These are phyloP conservation scores for Benitochromis conjunctus DNA, from an alignment of 2,113 vertebrate genomes.

Conservation along the genomic window DNA sequence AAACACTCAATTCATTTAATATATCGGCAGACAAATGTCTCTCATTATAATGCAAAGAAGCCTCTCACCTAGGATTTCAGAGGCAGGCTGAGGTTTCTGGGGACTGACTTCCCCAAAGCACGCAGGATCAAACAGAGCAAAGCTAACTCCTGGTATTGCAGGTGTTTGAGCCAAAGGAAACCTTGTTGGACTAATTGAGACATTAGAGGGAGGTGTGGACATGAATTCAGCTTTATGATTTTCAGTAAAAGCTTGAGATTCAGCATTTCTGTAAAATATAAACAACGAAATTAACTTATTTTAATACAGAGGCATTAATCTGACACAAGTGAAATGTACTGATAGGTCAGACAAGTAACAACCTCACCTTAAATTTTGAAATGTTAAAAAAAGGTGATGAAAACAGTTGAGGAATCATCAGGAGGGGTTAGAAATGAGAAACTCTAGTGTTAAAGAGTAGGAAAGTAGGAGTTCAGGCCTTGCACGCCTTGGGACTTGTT, in stretches of 20 bases:
- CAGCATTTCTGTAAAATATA: slow-evolving; percentile 22
- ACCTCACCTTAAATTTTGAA: slow-evolving; percentile 51
- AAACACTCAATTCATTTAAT: background rate
- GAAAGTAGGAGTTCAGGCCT: slow-evolving; percentile 33
- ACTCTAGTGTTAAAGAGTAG: slow-evolving; percentile 7
- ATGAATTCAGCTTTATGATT: background rate
- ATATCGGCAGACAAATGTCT: background rate
- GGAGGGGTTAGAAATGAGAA: slow-evolving; percentile 15
- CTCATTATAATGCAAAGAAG: background rate
- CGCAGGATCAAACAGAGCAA: background rate
- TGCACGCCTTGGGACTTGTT: slow-evolving; percentile 49
- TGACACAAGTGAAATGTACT: background rate
- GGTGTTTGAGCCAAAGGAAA: background rate
- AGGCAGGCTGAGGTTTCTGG: background rate
- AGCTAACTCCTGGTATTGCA: background rate
- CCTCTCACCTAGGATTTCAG: slow-evolving; percentile 35
- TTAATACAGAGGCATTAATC: background rate
- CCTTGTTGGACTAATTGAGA: background rate
- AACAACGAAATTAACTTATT: background rate
- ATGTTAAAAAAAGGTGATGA: background rate
- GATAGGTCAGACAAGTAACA: background rate
- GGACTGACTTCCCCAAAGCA: background rate
- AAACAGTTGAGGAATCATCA: slow-evolving; percentile 10
- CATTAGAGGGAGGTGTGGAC: background rate
- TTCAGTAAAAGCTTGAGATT: background rate